Evolutionary conservation across 2,797 vertebrate genomes (phyloP).

Genomic region (Furcifer pardalis): DNA sequence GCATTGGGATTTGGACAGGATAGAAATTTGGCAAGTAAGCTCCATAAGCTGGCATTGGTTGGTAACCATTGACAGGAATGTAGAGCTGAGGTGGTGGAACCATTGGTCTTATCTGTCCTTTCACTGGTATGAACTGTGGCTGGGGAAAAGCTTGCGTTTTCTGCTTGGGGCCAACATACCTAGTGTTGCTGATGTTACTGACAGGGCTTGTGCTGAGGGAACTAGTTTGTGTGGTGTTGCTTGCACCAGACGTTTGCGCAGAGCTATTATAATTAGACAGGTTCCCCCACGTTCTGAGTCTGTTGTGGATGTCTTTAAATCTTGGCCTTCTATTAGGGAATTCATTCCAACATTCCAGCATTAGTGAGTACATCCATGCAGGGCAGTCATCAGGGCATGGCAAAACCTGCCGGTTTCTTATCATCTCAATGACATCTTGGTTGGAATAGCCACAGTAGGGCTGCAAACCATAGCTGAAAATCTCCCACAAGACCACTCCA

Average conservation of each 20-base stretch:
- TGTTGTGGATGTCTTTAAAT: slow-evolving; percentile 94
- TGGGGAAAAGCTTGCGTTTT: slow-evolving; percentile 90
- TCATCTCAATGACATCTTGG: slow-evolving; percentile 97
- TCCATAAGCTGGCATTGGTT: slow-evolving; percentile 90
- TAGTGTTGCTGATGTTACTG: slow-evolving; percentile 88
- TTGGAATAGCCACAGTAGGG: slow-evolving; percentile 97
- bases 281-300: slow-evolving; percentile 93
- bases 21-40: slow-evolving; percentile 96
- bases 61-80: slow-evolving; percentile 96
- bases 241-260: slow-evolving; percentile 91
- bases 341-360: slow-evolving; percentile 96
- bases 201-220: slow-evolving; percentile 96
- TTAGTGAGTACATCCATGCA: slow-evolving; percentile 91
- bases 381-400: slow-evolving; percentile 95
- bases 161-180: slow-evolving; percentile 89
- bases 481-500: slow-evolving; percentile 94
- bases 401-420: slow-evolving; percentile 88
- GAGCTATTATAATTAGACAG: slow-evolving; percentile 92
- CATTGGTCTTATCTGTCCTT: slow-evolving; percentile 90
- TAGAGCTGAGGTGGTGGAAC: slow-evolving; percentile 91
- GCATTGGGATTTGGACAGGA: slow-evolving; percentile 93
- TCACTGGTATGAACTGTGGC: slow-evolving; percentile 91
- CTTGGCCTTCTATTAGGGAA: slow-evolving; percentile 90
- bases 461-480: slow-evolving; percentile 95
- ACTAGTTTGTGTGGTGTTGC: slow-evolving; percentile 95